Percentiles rank a stretch among this genome's conserved stretches.
phyloP scores from a whole-genome alignment of 2,888 invertebrate genomes.

The Cantharis rustica region DNA sequence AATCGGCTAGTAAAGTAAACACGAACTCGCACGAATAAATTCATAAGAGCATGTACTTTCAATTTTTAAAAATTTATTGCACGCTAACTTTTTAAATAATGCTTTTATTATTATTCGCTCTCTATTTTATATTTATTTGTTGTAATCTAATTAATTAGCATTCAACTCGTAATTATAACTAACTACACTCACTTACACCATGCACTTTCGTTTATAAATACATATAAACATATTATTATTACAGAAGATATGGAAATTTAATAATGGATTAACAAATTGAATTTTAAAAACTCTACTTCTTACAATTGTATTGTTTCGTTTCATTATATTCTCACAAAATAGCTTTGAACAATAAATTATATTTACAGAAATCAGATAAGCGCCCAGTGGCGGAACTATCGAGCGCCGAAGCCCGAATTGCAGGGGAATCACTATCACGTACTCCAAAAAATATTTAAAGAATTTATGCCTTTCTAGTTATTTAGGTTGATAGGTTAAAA shows the following conservation, averaged over 20 bases:
- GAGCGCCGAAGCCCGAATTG: too few relatives aligned
- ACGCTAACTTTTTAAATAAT: neutral
- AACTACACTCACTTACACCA: neutral
- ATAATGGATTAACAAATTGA: neutral
- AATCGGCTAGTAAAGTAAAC: slow-evolving; percentile 10
- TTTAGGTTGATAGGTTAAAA: too few relatives aligned
- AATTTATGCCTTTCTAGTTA: too few relatives aligned
- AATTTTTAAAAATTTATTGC: neutral
- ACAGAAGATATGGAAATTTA: neutral
- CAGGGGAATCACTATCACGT: too few relatives aligned
- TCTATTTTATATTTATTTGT: neutral
- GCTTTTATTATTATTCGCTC: neutral
- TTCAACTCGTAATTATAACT: neutral
- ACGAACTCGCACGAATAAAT: slow-evolving; percentile 3
- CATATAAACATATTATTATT: neutral
- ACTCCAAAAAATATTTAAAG: too few relatives aligned
- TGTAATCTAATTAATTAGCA: neutral
- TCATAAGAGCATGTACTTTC: neutral
- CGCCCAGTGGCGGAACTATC: too few relatives aligned
- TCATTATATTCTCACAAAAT: neutral
- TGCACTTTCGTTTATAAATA: neutral
- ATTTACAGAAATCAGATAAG: too few relatives aligned
- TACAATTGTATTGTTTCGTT: neutral
- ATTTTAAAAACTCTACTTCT: neutral
- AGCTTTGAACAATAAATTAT: neutral